phyloP scores from a whole-genome alignment of 2,113 vertebrate species.

The Caracal caracal region DNA sequence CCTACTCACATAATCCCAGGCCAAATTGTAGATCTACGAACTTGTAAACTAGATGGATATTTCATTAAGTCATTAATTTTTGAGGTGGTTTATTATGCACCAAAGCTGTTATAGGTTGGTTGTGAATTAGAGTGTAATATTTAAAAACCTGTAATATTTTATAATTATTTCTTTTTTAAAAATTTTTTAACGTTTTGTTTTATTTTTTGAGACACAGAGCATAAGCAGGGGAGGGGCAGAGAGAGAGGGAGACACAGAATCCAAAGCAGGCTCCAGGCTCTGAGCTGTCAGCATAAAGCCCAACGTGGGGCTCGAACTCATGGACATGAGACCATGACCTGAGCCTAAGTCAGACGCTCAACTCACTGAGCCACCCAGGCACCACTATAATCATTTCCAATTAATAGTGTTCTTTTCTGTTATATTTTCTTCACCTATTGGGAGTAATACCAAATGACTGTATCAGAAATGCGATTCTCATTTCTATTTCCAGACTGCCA shows the following conservation, averaged over 20 bases:
- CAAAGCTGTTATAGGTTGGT: not conserved
- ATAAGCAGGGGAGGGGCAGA: no score
- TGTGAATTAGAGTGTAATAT: not conserved
- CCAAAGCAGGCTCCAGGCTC: no score
- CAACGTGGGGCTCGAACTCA: no score
- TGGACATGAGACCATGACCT: no score
- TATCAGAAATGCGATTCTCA: constrained; percentile 28
- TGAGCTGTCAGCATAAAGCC: no score
- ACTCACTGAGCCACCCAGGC: no score
- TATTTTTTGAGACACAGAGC: no score
- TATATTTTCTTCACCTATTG: not conserved
- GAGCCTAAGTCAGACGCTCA: no score
- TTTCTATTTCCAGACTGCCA: not conserved
- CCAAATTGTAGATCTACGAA: not conserved
- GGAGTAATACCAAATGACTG: not conserved
- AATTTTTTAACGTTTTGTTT: no score
- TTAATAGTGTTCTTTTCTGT: not conserved
- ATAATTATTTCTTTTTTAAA: not conserved
- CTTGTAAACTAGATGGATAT: not conserved
- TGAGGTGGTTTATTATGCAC: not conserved
- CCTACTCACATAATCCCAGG: not conserved
- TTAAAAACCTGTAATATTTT: not conserved
- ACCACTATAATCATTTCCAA: not conserved
- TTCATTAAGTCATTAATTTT: not conserved
- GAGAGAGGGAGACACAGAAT: no score